A percentile compares a stretch with the other conserved stretches of the same genome.
These are phyloP conservation scores for Nothocercus nigrocapillus DNA, from an alignment of 2,113 vertebrate genomes.

Conservation along the genomic window DNA sequence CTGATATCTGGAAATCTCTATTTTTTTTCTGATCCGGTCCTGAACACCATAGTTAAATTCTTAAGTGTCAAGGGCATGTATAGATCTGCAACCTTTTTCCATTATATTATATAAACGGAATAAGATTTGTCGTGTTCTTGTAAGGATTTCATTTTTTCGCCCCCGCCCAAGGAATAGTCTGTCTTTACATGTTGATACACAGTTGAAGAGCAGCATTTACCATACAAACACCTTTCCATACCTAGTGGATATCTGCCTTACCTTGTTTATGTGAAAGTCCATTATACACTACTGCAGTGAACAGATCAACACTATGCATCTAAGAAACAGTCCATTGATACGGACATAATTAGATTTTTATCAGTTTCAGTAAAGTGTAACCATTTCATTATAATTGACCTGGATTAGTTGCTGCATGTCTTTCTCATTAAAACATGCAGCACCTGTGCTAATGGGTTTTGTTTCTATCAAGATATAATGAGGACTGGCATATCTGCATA, in stretches of 20 bases:
- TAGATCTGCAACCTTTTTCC: not conserved
- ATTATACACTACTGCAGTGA: not conserved
- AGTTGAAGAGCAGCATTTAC: not conserved
- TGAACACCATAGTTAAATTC: not conserved
- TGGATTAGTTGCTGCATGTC: conserved; percentile 72
- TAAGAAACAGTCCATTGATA: conserved; percentile 34
- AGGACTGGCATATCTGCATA: conserved; percentile 77
- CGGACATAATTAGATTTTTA: conserved; percentile 67
- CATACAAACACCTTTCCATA: not conserved
- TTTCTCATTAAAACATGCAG: conserved; percentile 72
- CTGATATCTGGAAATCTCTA: not conserved
- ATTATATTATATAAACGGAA: not conserved
- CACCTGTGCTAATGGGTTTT: conserved; percentile 77
- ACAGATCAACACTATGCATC: not conserved
- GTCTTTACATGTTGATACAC: rapidly evolving
- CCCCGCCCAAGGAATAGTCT: not conserved
- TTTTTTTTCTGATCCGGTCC: not conserved
- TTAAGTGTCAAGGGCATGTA: not conserved
- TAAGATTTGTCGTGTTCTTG: not conserved
- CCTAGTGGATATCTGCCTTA: not conserved
- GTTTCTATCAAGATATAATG: conserved; percentile 75
- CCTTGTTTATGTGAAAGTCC: not conserved
- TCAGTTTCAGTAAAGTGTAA: conserved; percentile 65
- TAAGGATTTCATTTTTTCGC: not conserved
- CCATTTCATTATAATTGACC: conserved; percentile 74